Conservation (phyloP, 2,797 vertebrate genomes). For the Clarias pachynema region DNA sequence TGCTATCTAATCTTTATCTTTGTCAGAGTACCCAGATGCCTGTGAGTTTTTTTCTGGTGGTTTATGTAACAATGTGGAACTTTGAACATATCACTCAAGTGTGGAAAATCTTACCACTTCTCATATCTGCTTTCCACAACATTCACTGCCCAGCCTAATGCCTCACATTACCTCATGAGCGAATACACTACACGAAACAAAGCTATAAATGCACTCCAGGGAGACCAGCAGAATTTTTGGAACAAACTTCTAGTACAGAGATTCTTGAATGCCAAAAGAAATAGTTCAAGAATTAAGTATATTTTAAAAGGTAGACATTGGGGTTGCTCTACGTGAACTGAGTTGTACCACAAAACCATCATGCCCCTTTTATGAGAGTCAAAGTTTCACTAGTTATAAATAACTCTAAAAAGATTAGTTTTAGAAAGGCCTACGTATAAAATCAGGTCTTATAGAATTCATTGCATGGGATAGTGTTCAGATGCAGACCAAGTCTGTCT, state of each 20-base stretch:
- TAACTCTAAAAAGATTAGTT: conserved; percentile 7
- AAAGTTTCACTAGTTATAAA: conserved; percentile 19
- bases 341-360: conserved; percentile 16
- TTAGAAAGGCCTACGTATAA: conserved; percentile 21
- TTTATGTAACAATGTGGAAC: conserved; percentile 45
- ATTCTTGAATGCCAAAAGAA: conserved; percentile 49
- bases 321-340: conserved; percentile 35
- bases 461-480: conserved; percentile 28
- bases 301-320: conserved; percentile 29
- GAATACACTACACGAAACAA: conserved; percentile 54
- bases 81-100: conserved; percentile 43
- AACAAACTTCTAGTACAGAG: conserved; percentile 29
- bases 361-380: conserved; percentile 26
- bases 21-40: conserved; percentile 19
- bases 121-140: conserved; percentile 58
- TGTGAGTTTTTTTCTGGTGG: conserved; percentile 38
- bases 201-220: conserved; percentile 52
- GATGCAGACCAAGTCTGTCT: conserved; percentile 15
- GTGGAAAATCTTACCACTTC: conserved; percentile 55
- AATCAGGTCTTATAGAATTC: conserved; percentile 16
- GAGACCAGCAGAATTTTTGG: conserved; percentile 42
- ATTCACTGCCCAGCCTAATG: conserved; percentile 51
- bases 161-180: conserved; percentile 55
- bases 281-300: conserved; percentile 48
- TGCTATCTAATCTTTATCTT: conserved; percentile 31